Conservation (phyloP, 1,140 invertebrate genomes). For the Bombus confusus region DNA sequence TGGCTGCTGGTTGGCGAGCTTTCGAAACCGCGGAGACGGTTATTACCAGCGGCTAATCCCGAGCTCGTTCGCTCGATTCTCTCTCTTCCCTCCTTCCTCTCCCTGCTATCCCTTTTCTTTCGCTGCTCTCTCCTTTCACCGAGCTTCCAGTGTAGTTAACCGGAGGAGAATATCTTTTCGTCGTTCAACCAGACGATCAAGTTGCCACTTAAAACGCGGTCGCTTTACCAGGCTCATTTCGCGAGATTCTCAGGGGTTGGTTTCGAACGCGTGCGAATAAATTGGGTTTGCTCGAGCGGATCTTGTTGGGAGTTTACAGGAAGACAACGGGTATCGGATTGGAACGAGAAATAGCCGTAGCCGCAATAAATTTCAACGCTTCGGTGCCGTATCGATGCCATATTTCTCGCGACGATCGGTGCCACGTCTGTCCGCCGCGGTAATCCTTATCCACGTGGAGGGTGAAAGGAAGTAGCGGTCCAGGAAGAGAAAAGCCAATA, state of each 20-base stretch:
- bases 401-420: slow-evolving; percentile 58
- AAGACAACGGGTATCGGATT: neutral
- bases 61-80: slow-evolving; percentile 58
- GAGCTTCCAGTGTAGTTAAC: slow-evolving; percentile 47
- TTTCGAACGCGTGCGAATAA: slow-evolving; percentile 9
- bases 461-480: slow-evolving; percentile 28
- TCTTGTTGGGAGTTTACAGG: neutral
- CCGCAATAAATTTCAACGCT: slow-evolving; percentile 15
- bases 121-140: neutral
- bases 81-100: slow-evolving; percentile 10
- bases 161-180: slow-evolving; percentile 58
- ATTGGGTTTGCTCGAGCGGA: slow-evolving; percentile 21
- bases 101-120: neutral
- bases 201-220: slow-evolving; percentile 50
- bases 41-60: slow-evolving; percentile 72
- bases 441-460: slow-evolving; percentile 56
- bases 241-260: slow-evolving; percentile 20
- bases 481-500: slow-evolving; percentile 71
- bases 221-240: neutral
- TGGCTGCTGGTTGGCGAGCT: slow-evolving; percentile 66
- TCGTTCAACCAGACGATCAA: slow-evolving; percentile 55
- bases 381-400: slow-evolving; percentile 25
- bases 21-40: slow-evolving; percentile 65
- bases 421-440: slow-evolving; percentile 47
- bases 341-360: neutral